Evolutionary conservation across 35 echinoderm and acorn worm genomes (phyloP).

Genomic region (Ptychodera flava): DNA sequence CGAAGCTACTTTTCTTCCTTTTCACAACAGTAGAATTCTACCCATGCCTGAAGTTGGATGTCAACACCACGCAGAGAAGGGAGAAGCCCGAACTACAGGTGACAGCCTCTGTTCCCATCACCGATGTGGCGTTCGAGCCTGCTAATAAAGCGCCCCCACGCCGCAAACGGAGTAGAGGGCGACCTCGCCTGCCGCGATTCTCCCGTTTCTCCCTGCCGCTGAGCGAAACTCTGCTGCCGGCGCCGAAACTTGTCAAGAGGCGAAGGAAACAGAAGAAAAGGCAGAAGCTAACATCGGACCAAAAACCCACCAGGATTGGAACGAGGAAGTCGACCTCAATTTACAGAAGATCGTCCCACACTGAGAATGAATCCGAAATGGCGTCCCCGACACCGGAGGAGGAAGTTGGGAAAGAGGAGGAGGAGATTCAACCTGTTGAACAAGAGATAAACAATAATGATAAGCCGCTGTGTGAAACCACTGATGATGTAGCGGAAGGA

Average conservation of each 20-base stretch:
- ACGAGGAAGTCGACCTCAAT: background rate
- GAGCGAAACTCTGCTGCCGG: background rate
- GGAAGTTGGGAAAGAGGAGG: background rate
- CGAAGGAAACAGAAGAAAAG: background rate
- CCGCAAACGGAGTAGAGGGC: slow-evolving; percentile 12
- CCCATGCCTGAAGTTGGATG: no score
- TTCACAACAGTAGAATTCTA: no score
- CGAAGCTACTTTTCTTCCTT: no score
- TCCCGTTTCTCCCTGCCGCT: background rate
- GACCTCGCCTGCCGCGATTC: background rate
- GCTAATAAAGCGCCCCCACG: background rate
- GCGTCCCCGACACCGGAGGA: background rate
- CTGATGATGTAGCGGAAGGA: background rate
- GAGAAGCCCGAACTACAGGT: no score
- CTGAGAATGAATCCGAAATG: background rate
- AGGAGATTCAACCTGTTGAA: no score
- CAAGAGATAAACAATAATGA: no score
- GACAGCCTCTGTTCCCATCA: background rate
- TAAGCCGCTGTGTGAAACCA: no score
- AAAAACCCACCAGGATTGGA: background rate
- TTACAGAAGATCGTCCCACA: background rate
- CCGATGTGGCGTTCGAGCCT: background rate
- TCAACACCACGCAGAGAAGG: no score
- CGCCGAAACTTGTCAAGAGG: background rate
- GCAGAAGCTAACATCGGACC: background rate